Percentiles rank a stretch among this genome's conserved stretches.
Evolutionary conservation across 2,888 invertebrate species (phyloP).

Genomic region (Protonemura montana): DNA sequence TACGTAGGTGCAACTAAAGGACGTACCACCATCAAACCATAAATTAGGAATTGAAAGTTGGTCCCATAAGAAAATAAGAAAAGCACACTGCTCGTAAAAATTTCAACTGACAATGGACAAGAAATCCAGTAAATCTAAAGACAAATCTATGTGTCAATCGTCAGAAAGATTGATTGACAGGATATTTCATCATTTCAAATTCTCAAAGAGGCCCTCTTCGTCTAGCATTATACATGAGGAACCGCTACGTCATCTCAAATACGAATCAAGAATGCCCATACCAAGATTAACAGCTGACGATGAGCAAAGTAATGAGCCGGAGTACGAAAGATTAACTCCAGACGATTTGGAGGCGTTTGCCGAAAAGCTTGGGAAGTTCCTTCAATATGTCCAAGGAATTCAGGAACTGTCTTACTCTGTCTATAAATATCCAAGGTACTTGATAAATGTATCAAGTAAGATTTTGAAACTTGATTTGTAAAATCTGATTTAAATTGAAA

Average conservation of each 20-base stretch:
- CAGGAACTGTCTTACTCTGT: conserved; percentile 52
- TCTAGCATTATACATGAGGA: not conserved
- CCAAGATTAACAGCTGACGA: conserved; percentile 20
- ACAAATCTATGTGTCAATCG: conserved; percentile 1
- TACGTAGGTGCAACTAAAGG: not conserved
- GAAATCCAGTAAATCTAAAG: not conserved
- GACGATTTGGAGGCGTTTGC: conserved; percentile 52
- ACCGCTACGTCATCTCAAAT: conserved; percentile 8
- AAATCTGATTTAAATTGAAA: not conserved
- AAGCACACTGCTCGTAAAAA: too few relatives aligned
- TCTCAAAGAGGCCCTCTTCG: not conserved
- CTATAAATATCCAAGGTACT: conserved; percentile 54
- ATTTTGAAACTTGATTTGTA: too few relatives aligned
- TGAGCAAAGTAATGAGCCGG: conserved; percentile 1
- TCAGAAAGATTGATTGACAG: conserved; percentile 18
- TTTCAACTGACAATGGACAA: not conserved
- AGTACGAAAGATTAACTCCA: conserved; percentile 45
- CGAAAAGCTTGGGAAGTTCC: conserved; percentile 53
- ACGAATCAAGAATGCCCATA: conserved; percentile 8
- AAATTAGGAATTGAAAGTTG: not conserved
- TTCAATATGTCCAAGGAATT: conserved; percentile 52
- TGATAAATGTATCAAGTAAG: too few relatives aligned
- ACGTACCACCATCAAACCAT: not conserved
- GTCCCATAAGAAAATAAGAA: not conserved
- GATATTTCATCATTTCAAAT: conserved; percentile 20